Conservation (phyloP, 2,797 vertebrate species). For the Anabas testudineus region DNA sequence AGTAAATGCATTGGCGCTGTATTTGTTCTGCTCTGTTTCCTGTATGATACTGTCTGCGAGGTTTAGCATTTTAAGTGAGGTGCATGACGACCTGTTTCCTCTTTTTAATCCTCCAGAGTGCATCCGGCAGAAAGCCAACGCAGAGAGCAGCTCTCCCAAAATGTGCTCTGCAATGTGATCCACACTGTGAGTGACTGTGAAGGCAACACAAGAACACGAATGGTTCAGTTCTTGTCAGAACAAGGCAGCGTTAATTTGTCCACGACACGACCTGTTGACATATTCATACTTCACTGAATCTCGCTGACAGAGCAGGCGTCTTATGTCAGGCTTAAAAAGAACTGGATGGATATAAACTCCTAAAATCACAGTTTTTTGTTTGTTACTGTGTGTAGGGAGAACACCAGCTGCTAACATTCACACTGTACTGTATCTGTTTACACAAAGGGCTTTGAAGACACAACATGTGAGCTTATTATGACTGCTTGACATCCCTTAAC, state of each 20-base stretch:
- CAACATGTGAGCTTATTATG: not conserved
- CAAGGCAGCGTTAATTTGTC: not conserved
- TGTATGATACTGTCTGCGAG: not conserved
- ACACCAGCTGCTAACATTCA: not conserved
- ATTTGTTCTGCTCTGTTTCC: not conserved
- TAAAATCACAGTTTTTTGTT: not conserved
- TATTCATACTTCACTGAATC: conserved; percentile 5
- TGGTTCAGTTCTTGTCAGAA: not conserved
- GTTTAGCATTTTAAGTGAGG: not conserved
- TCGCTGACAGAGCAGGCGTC: not conserved
- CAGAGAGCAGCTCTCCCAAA: conserved; percentile 81
- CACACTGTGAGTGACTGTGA: not conserved
- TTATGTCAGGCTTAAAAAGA: not conserved
- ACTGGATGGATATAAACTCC: not conserved
- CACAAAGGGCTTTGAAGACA: conserved; percentile 19
- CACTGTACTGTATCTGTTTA: not conserved
- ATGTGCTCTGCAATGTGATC: conserved; percentile 88
- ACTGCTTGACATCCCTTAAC: not conserved
- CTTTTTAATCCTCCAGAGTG: conserved; percentile 83
- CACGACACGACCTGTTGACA: conserved; percentile 1
- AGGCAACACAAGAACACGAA: not conserved
- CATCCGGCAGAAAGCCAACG: conserved; percentile 89
- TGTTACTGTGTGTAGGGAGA: conserved; percentile 3
- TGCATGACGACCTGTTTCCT: conserved; percentile 20
- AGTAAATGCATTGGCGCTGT: no score